Evolutionary conservation across 1,140 invertebrate genomes (phyloP), one percentile per base, ranked within the genome.

Genomic region (Procambarus clarkii): DNA sequence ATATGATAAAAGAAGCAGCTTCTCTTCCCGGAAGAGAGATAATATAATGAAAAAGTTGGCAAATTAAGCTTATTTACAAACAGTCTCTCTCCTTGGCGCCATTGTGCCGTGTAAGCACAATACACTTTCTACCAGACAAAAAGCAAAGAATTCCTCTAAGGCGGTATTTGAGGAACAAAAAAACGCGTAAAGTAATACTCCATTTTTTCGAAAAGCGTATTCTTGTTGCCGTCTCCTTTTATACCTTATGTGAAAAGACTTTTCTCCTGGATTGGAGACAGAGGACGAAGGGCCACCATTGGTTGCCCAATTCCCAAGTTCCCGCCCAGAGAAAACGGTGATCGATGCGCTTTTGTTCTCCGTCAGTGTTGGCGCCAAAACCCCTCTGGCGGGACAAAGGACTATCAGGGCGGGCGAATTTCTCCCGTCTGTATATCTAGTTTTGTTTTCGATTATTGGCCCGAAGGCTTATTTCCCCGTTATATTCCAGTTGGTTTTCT

Each of bases 301-400:
- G 64, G 64, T 69, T 69, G 64, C 11, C 64, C 60, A 69, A 69
- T n/a, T 69, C 64, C 64, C 64, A 69, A 18, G 64, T 69, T 69
- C 64, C 64, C 64, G 64, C 64, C 64, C 50, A n/a, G 50, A 69
- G 50, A 69, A 18, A n/a, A 18, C 8, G 13, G 13, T 5, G 64
- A 18, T 69, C 64, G 64, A 69, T 69, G 15, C 15, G 11, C 64
- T 69, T 69, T 69, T 69, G 64, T 69, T 69, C 21, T 18, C 15
- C 64, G 64, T 18, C 64, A 69, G 64, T 54, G 64, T 69, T 69
- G 64, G 64, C 50, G 50, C 50, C 64, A 69, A 69, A 69, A 69
- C 64, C 64, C 15, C 18, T n/a, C 21, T 18, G 18, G 13, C 34
- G 50, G 21, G 21, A 69, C 64, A 69, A 69, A 69, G 18, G 64